Evolutionary conservation across 1,140 invertebrate species (phyloP), one percentile per base, ranked within the genome.

Genomic region (Drosophila lacteicornis): DNA sequence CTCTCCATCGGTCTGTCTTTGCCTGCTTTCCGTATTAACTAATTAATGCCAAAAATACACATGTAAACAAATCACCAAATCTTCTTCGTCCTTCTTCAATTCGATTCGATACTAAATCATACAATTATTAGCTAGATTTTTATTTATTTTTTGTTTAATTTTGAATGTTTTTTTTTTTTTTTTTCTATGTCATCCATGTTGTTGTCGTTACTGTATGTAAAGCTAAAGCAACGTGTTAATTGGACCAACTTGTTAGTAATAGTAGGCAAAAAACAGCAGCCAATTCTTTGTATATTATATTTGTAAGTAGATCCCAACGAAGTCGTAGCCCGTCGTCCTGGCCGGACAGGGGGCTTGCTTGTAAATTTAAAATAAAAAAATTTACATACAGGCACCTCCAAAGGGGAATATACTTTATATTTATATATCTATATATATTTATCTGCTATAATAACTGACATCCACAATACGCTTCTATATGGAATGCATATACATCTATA

Each of bases 351-450:
- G 51, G 51, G 33, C 50, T 4, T 38, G 47, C 51, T 49, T 82
- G 75, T 86, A 85, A 86, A 85, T 87, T 79, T 66, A 67, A 79
- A 86, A 77, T 83, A 45, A 77, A 77, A 88, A 47, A 77, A 76
- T 80, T 84, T 67, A 73, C 69, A 65, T 36, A 11, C 33, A 63
- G 40, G 15, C n/a, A 59, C 40, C 36, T 55, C 19, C 46, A 50
- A 68, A 33, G 63, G 46, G 45, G 19, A 22, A 17, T 30, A 42
- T 50, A 33, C 40, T 58, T 42, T 38, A 47, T 61, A 25, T 46
- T 61, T 67, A 47, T 76, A 59, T 45, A 11, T 25, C 22, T 67
- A 46, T 56, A 43, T 47, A 30, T 49, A 13, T 50, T 25, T 65
- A 66, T 67, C 33, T 62, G 61, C 36, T 63, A 53, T 83, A 81